Evolutionary conservation across 2,888 invertebrate species (phyloP), one percentile per base, ranked within the genome.

Genomic region (Philhelius pedissequus): DNA sequence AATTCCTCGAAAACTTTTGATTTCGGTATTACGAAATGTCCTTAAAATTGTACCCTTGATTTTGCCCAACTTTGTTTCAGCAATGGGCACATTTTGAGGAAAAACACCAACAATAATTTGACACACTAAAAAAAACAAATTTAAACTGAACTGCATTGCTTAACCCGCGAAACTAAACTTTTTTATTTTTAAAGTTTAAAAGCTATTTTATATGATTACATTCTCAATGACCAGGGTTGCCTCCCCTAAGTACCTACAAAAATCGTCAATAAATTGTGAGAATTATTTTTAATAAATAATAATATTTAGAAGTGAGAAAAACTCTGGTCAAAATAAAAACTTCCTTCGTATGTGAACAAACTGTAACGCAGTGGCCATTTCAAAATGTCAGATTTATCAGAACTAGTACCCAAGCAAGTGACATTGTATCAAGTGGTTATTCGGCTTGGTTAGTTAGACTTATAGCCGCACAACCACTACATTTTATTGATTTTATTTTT

Each of bases 1-100:
- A 62, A 92, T 91, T 6, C 92, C 92, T 0, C 92, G 89, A 88
- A 92, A 93, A 0, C 92, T 91, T 80, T 91, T 90, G 87, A 93
- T 91, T 40, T 86, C 87, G 1, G 91, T 92, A 18, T 90, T 88
- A 0, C 92, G 90, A 0, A 92, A 90, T 2, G 92, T 89, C 30
- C 79, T 73, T 90, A 92, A 89, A 86, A 89, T 90, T 1, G 89
- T 89, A 5, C 93, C 93, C 2, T 87, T 88, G 70, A 93, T 89
- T 71, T 75, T 86, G 0, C 93, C 93, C 7, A 91, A 87, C 0
- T 87, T 87, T 11, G 88, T 89, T 45, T 74, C 69, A 7, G 89
- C 87, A 2, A 87, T 4, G 0, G 86, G 84, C 4, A 52, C 27
- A 40, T 25, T 52, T 25, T 4, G n/a, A 1, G 69, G 48, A 4